Evolutionary conservation across 2,797 vertebrate species (phyloP).

Genomic region (Gymnodraco acuticeps): DNA sequence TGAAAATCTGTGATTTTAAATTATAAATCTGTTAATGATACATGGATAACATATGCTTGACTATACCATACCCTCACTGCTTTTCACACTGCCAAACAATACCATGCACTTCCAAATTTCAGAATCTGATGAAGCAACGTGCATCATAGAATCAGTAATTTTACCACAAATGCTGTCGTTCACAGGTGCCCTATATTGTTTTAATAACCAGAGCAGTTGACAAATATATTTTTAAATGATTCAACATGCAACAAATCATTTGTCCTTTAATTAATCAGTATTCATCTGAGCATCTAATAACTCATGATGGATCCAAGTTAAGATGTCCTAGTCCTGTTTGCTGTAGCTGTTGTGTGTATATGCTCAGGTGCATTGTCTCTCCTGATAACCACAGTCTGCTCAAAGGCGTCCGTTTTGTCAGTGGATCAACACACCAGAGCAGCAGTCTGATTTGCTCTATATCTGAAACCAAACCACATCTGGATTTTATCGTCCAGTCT

Average conservation of each 20-base stretch:
- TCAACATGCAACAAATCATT: neutral
- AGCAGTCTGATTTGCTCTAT: constrained; percentile 57
- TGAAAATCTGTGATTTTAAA: too few species aligned
- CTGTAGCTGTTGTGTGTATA: constrained; percentile 5
- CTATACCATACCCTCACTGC: too few species aligned
- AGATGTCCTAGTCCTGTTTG: neutral
- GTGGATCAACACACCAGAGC: constrained; percentile 31
- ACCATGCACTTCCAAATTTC: neutral
- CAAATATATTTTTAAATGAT: neutral
- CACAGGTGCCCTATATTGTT: neutral
- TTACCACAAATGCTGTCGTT: neutral
- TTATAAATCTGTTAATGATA: too few species aligned
- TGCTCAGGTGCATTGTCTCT: constrained; percentile 37
- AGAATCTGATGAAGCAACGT: neutral
- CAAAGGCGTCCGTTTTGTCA: constrained; percentile 29
- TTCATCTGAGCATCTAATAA: constrained; percentile 7
- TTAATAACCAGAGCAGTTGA: neutral
- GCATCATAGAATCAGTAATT: neutral
- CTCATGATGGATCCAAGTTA: neutral
- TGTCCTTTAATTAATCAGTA: neutral
- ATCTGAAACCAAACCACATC: constrained; percentile 80
- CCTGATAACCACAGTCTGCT: constrained; percentile 12
- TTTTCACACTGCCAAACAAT: too few species aligned
- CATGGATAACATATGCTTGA: too few species aligned
- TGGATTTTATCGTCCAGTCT: constrained; percentile 82